These are phyloP conservation scores for Agrilus mali DNA, from an alignment of 2,888 invertebrate genomes.

Conservation along the genomic window DNA sequence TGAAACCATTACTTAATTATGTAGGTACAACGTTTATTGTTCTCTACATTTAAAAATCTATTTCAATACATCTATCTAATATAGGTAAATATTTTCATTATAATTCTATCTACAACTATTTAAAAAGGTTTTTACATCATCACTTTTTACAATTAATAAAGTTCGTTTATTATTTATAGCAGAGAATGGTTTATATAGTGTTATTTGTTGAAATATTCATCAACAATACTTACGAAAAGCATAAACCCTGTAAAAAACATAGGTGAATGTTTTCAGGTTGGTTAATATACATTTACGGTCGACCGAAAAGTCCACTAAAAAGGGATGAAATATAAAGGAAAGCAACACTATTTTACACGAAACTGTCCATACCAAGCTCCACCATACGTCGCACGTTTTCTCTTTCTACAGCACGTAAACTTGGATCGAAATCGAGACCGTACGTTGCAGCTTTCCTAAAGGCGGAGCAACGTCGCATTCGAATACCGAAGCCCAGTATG, in stretches of 20 bases:
- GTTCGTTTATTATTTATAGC: too few species aligned
- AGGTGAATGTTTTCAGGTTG: constrained; percentile 20
- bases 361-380: constrained; percentile 20
- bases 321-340: constrained; percentile 31
- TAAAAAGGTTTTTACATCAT: too few species aligned
- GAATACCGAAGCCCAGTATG: constrained; percentile 26
- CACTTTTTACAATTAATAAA: too few species aligned
- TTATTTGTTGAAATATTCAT: too few species aligned
- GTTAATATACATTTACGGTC: constrained; percentile 25
- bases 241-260: background rate
- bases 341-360: constrained; percentile 30
- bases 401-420: constrained; percentile 17
- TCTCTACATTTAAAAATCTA: too few species aligned
- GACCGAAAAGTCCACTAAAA: constrained; percentile 29
- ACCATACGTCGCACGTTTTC: constrained; percentile 20
- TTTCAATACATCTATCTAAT: too few species aligned
- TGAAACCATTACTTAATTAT: too few species aligned
- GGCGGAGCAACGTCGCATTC: constrained; percentile 27
- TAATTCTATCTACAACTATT: too few species aligned
- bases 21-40: too few species aligned
- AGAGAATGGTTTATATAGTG: too few species aligned
- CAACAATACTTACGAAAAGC: too few species aligned
- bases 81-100: too few species aligned
- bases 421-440: constrained; percentile 13
- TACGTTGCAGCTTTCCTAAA: constrained; percentile 17